phyloP scores from a whole-genome alignment of 2,113 vertebrate genomes.

The Daboia siamensis region DNA sequence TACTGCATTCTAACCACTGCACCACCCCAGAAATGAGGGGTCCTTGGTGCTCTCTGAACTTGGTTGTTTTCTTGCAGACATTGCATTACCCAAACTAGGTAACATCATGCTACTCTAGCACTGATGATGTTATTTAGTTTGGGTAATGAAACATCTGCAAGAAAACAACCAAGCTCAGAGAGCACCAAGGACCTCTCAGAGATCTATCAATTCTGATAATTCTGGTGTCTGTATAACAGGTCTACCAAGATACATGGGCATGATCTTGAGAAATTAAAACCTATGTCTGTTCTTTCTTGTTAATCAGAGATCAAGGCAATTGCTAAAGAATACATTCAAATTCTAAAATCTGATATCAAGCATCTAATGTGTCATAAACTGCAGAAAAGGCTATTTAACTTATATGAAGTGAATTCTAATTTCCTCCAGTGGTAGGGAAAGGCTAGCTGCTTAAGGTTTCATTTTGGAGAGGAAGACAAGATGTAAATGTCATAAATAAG shows the following conservation, averaged over 20 bases:
- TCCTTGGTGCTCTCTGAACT: background rate
- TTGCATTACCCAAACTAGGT: too few species aligned
- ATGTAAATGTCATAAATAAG: background rate
- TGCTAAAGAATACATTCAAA: background rate
- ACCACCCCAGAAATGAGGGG: too few species aligned
- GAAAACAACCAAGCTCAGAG: background rate
- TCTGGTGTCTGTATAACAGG: background rate
- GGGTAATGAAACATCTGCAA: background rate
- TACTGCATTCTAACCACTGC: too few species aligned
- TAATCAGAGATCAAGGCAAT: background rate
- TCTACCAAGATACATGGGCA: background rate
- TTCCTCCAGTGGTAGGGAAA: background rate
- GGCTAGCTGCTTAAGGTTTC: background rate
- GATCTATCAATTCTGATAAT: background rate
- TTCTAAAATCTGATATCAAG: background rate
- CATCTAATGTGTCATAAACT: background rate
- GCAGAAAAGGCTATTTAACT: background rate
- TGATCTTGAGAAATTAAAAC: background rate
- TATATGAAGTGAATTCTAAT: background rate
- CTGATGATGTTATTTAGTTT: too few species aligned
- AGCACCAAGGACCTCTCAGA: background rate
- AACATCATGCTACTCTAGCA: background rate
- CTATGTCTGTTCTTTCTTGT: background rate
- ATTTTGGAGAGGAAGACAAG: background rate
- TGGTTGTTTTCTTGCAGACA: too few species aligned